phyloP scores from a whole-genome alignment of 2,888 invertebrate species.

The Cyclophora albipunctata region DNA sequence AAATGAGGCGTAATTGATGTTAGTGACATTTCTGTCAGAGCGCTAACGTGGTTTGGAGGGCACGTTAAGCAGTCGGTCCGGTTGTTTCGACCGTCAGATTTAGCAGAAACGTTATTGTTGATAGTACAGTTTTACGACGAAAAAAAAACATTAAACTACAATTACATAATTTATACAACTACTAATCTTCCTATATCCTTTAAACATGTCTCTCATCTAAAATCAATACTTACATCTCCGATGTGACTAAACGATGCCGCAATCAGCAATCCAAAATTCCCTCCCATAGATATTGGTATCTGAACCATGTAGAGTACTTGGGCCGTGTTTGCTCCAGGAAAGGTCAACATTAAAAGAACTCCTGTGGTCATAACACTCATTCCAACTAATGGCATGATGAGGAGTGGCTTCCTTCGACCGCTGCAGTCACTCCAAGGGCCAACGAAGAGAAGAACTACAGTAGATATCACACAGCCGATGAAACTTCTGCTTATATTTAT shows the following conservation, averaged over 20 bases:
- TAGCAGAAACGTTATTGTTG: too few relatives aligned
- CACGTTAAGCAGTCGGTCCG: too few relatives aligned
- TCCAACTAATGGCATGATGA: conserved; percentile 72
- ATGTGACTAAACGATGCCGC: conserved; percentile 87
- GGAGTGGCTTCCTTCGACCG: conserved; percentile 73
- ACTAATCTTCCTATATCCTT: too few relatives aligned
- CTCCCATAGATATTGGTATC: conserved; percentile 81
- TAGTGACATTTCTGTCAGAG: too few relatives aligned
- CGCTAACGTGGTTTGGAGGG: too few relatives aligned
- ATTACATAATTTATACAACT: too few relatives aligned
- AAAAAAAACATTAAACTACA: too few relatives aligned
- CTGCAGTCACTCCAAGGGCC: conserved; percentile 79
- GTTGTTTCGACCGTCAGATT: too few relatives aligned
- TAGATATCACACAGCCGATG: conserved; percentile 73
- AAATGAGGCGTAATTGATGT: too few relatives aligned
- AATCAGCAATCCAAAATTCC: conserved; percentile 81
- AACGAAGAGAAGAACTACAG: conserved; percentile 73
- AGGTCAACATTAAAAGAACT: conserved; percentile 56
- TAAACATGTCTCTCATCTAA: too few relatives aligned
- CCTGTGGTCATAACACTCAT: conserved; percentile 68
- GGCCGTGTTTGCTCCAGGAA: conserved; percentile 57
- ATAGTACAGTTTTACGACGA: too few relatives aligned
- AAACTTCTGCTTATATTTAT: conserved; percentile 79
- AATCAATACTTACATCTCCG: conserved; percentile 78
- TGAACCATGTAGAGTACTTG: conserved; percentile 63